Conservation (phyloP, 2,797 vertebrate species). For the Ficedula albicollis region DNA sequence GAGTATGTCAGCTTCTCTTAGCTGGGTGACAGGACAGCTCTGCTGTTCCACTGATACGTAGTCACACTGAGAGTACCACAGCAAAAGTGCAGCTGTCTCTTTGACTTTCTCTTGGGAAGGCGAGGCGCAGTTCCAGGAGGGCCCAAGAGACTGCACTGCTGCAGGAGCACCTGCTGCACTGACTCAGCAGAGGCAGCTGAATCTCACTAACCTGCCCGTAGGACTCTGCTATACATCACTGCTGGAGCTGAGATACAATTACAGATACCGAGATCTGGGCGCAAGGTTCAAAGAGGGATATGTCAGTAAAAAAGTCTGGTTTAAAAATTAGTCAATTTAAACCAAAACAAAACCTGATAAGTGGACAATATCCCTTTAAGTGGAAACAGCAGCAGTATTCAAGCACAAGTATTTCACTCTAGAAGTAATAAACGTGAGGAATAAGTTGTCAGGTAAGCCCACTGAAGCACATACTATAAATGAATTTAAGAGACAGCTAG, state of each 20-base stretch:
- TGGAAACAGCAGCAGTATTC: conserved; percentile 26
- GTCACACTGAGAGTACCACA: background rate
- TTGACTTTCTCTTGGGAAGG: background rate
- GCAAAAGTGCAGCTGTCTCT: background rate
- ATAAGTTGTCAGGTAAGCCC: conserved; percentile 62
- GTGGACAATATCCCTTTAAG: conserved; percentile 42
- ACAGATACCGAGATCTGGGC: background rate
- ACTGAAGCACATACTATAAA: conserved; percentile 64
- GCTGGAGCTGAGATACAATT: conserved; percentile 30
- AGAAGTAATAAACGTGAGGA: conserved; percentile 63
- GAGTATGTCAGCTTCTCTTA: background rate
- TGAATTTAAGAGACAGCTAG: conserved; percentile 61
- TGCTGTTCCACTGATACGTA: background rate
- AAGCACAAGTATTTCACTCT: conserved; percentile 52
- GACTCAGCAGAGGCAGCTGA: background rate
- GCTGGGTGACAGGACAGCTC: background rate
- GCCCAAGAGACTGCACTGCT: background rate
- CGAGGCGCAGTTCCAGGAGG: fast-evolving
- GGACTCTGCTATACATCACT: background rate
- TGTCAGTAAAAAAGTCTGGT: background rate
- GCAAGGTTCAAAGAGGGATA: background rate
- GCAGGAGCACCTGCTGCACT: background rate
- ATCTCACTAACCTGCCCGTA: background rate
- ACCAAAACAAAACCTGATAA: conserved; percentile 23
- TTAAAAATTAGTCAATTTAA: conserved; percentile 51